A percentile compares a stretch with the other conserved stretches of the same genome.
Conservation (phyloP, 2,797 vertebrate species). For the Rhynchonycteris naso region DNA sequence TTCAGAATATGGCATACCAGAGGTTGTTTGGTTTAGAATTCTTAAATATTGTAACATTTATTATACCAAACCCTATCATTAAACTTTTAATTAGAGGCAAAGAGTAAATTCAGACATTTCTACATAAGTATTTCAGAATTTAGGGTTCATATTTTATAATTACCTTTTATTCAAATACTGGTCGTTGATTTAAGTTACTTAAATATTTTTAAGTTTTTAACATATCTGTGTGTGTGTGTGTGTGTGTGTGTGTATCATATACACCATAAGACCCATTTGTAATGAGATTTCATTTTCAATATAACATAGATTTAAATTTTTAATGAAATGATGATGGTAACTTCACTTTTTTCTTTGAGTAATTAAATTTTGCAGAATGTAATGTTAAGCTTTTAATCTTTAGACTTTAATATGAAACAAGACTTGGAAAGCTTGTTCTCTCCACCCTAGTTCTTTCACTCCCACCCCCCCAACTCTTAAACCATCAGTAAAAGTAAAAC, state of each 20-base stretch:
- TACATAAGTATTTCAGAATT: slow-evolving; percentile 69
- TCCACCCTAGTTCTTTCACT: slow-evolving; percentile 61
- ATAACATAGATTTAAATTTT: slow-evolving; percentile 52
- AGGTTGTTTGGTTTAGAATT: slow-evolving; percentile 62
- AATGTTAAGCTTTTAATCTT: slow-evolving; percentile 63
- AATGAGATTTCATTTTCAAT: slow-evolving; percentile 1
- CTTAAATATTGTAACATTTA: slow-evolving; percentile 65
- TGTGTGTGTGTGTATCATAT: background rate
- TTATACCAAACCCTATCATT: slow-evolving; percentile 59
- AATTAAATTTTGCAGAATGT: slow-evolving; percentile 56
- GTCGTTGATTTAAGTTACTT: slow-evolving; percentile 50
- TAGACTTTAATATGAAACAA: slow-evolving; percentile 57
- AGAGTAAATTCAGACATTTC: slow-evolving; percentile 56
- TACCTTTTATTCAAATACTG: slow-evolving; percentile 56
- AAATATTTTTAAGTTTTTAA: slow-evolving; percentile 54
- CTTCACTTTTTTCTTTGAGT: slow-evolving; percentile 39
- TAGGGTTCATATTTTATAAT: slow-evolving; percentile 60
- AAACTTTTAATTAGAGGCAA: slow-evolving; percentile 66
- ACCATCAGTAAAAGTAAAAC: slow-evolving; percentile 85
- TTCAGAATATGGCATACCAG: slow-evolving; percentile 59
- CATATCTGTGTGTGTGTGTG: background rate
- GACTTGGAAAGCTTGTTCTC: slow-evolving; percentile 78
- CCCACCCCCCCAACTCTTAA: slow-evolving; percentile 45
- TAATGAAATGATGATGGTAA: slow-evolving; percentile 6
- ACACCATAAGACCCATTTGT: background rate